A percentile compares a stretch with the other conserved stretches of the same genome.
phyloP scores from a whole-genome alignment of 2,113 vertebrate genomes.

The Pedetes capensis region DNA sequence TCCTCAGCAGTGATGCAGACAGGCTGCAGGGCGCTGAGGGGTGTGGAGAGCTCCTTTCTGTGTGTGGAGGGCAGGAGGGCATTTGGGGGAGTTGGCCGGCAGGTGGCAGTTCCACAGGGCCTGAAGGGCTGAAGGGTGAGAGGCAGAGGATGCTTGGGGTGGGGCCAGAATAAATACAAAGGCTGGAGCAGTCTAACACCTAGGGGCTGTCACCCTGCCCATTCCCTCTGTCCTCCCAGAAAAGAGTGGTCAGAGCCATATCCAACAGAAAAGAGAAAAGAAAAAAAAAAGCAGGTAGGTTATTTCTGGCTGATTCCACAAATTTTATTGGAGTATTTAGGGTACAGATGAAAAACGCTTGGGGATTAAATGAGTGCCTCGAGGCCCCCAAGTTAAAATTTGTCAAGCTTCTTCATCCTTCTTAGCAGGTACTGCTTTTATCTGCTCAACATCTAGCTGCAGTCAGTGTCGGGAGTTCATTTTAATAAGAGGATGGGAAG shows the following conservation, averaged over 20 bases:
- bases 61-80: background rate
- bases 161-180: background rate
- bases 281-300: background rate
- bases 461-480: background rate
- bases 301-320: background rate
- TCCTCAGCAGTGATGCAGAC: background rate
- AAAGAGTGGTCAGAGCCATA: background rate
- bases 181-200: fast-evolving
- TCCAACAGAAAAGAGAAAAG: background rate
- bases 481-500: background rate
- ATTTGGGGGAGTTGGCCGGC: too few species aligned
- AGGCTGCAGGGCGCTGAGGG: fast-evolving
- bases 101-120: too few species aligned
- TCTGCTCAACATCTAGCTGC: background rate
- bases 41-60: too few species aligned
- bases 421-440: background rate
- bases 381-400: background rate
- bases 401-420: background rate
- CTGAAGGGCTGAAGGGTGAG: background rate
- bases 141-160: fast-evolving
- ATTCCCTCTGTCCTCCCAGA: background rate
- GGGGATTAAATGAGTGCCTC: background rate
- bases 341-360: background rate
- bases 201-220: background rate
- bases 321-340: background rate